Evolutionary conservation across 1,140 invertebrate genomes (phyloP).

Genomic region (Atta cephalotes): DNA sequence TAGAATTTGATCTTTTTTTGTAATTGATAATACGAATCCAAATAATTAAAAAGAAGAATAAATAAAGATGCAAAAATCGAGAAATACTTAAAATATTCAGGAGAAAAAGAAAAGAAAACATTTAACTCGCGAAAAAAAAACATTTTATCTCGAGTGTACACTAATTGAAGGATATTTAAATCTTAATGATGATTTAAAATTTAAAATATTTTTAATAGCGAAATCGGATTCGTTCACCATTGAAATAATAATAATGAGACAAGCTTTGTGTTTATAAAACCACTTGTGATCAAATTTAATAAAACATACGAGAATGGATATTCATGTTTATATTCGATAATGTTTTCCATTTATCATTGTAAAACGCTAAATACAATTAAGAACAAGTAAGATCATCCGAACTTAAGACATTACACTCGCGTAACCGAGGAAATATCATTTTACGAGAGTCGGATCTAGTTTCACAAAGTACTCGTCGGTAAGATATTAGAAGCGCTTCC

Average conservation of each 20-base stretch:
- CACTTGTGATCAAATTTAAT: background rate
- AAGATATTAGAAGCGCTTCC: slow-evolving; percentile 66
- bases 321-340: background rate
- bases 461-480: background rate
- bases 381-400: background rate
- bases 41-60: too few species aligned
- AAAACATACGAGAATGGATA: background rate
- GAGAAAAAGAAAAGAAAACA: too few species aligned
- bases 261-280: background rate
- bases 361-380: too few species aligned
- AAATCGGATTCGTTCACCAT: background rate
- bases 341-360: too few species aligned
- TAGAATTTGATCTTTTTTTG: too few species aligned
- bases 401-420: background rate
- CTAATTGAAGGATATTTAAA: too few species aligned
- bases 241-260: background rate
- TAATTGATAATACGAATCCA: too few species aligned
- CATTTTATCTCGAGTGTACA: too few species aligned
- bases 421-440: slow-evolving; percentile 57
- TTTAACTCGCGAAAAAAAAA: too few species aligned
- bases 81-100: too few species aligned
- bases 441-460: slow-evolving; percentile 64
- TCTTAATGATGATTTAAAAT: too few species aligned
- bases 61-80: too few species aligned
- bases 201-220: background rate